Percentiles rank a stretch among this genome's conserved stretches.
Conservation (phyloP, 2,888 invertebrate species). For the Cheiracanthium punctorium region DNA sequence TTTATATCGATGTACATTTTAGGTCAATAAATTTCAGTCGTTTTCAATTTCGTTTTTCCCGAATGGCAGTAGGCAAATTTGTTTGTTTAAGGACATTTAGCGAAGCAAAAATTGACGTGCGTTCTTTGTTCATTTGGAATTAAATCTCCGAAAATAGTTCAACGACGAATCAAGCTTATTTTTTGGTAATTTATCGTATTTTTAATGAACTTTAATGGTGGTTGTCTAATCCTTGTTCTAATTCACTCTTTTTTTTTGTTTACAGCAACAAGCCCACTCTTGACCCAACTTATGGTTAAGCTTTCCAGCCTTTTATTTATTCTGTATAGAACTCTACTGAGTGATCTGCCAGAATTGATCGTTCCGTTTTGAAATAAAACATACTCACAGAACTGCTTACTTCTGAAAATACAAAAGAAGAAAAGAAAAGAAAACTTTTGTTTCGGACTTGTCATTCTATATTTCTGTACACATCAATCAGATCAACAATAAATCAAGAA, state of each 20-base stretch:
- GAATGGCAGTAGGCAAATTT: too few relatives aligned
- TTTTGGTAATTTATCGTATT: too few relatives aligned
- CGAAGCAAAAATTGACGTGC: too few relatives aligned
- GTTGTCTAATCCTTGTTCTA: background rate
- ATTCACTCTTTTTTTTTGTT: constrained; percentile 18
- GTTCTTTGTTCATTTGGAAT: too few relatives aligned
- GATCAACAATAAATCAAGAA: background rate
- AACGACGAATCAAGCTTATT: too few relatives aligned
- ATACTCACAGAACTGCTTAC: constrained; percentile 46
- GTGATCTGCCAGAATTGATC: constrained; percentile 51
- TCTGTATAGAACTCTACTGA: constrained; percentile 68
- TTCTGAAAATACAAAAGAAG: background rate
- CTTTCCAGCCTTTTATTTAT: constrained; percentile 57
- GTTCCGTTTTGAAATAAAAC: constrained; percentile 37
- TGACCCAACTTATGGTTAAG: constrained; percentile 70
- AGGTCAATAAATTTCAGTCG: too few relatives aligned
- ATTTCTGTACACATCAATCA: background rate
- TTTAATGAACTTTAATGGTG: too few relatives aligned
- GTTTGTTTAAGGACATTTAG: too few relatives aligned
- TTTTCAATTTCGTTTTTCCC: too few relatives aligned
- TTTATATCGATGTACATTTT: too few relatives aligned
- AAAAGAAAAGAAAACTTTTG: background rate
- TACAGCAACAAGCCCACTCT: constrained; percentile 70
- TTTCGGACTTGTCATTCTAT: background rate
- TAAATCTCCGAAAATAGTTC: too few relatives aligned